A percentile compares a stretch with the other conserved stretches of the same genome.
Evolutionary conservation across 2,797 vertebrate species (phyloP).

Genomic region (Antrozous pallidus): DNA sequence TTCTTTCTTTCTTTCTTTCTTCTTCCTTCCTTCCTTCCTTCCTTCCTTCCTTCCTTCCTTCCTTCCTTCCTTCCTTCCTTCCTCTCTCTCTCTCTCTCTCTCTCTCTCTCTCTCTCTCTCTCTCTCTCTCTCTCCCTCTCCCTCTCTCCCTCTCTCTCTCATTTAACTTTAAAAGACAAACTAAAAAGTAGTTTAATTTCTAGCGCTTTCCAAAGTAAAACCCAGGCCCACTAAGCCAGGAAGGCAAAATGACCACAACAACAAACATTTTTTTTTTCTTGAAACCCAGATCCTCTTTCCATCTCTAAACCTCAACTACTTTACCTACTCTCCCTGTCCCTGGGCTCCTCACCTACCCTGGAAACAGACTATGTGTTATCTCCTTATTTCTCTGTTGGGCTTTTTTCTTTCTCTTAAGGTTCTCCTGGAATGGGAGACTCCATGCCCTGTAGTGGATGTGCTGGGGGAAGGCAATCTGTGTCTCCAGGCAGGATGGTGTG

Average conservation of each 20-base stretch:
- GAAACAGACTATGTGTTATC: background rate
- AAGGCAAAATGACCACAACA: background rate
- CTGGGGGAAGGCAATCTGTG: background rate
- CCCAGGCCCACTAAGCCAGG: background rate
- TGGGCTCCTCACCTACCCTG: background rate
- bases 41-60: no score
- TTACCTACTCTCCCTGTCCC: background rate
- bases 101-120: background rate
- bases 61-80: no score
- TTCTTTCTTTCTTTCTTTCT: no score
- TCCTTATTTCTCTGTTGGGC: background rate
- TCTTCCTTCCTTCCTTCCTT: no score
- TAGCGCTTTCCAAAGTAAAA: constrained; percentile 35
- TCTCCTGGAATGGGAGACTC: background rate
- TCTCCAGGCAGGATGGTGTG: background rate
- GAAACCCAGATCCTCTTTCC: background rate
- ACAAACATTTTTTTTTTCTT: background rate
- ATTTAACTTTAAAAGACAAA: background rate
- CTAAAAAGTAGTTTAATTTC: background rate
- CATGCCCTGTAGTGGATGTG: fast-evolving
- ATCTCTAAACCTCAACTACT: background rate
- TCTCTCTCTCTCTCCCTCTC: background rate
- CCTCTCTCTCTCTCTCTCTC: no score
- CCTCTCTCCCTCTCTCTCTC: background rate
- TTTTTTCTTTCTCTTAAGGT: background rate